Evolutionary conservation across 2,888 invertebrate species (phyloP).

Genomic region (Agrotis clavis): DNA sequence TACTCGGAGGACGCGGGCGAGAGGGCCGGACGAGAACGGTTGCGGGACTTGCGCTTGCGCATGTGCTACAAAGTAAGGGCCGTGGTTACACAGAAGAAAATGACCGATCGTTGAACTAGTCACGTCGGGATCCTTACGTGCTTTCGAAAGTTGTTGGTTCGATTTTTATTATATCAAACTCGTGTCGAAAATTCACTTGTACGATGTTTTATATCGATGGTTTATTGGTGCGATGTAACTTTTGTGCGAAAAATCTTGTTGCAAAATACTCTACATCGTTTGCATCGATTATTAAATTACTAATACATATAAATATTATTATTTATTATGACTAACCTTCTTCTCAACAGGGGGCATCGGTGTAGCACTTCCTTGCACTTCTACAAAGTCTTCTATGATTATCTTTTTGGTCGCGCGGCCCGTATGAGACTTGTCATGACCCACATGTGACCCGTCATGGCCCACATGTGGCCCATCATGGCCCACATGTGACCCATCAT

Average conservation of each 20-base stretch:
- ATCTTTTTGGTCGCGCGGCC: constrained; percentile 61
- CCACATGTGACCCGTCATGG: constrained; percentile 1
- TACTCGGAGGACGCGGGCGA: not conserved
- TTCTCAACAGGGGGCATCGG: not conserved
- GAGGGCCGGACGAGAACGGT: not conserved
- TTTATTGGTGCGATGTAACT: no score
- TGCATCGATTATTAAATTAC: no score
- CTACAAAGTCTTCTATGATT: constrained; percentile 83
- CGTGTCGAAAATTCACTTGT: no score
- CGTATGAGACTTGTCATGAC: not conserved
- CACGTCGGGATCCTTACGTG: no score
- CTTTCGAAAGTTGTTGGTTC: no score
- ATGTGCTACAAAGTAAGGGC: not conserved
- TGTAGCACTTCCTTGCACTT: constrained; percentile 64
- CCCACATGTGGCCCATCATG: not conserved
- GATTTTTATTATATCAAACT: no score
- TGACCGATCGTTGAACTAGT: no score
- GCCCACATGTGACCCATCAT: not conserved
- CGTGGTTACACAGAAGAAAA: no score
- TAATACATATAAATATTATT: no score
- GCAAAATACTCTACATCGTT: no score
- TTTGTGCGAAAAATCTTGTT: no score
- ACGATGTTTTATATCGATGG: no score
- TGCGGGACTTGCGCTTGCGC: not conserved
- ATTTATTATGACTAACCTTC: constrained; percentile 36